Evolutionary conservation across 2,797 vertebrate genomes (phyloP).

Genomic region (Rhynchonycteris naso): DNA sequence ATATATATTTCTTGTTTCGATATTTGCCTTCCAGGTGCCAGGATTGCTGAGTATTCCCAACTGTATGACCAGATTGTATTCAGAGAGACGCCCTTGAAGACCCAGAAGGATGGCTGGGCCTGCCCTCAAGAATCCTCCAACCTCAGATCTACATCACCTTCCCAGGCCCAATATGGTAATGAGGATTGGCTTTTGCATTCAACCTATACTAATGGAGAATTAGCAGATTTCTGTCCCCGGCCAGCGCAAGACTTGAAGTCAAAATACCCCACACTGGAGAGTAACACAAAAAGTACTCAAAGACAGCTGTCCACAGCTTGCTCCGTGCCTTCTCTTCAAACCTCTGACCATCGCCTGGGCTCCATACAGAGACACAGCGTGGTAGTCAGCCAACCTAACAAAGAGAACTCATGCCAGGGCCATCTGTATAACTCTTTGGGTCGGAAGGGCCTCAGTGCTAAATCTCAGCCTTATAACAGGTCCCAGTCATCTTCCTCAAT

Average conservation of each 20-base stretch:
- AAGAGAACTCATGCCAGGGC: slow-evolving; percentile 87
- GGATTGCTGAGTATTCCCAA: slow-evolving; percentile 98
- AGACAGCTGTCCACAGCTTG: slow-evolving; percentile 87
- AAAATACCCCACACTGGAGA: slow-evolving; percentile 80
- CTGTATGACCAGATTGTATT: slow-evolving; percentile 97
- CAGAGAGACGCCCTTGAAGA: slow-evolving; percentile 87
- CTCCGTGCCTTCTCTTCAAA: slow-evolving; percentile 92
- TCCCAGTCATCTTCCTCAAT: slow-evolving; percentile 90
- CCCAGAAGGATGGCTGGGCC: slow-evolving; percentile 81
- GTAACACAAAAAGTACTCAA: slow-evolving; percentile 75
- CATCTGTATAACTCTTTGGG: slow-evolving; percentile 93
- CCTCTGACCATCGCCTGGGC: slow-evolving; percentile 82
- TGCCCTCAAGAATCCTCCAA: slow-evolving; percentile 76
- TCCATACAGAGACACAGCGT: slow-evolving; percentile 90
- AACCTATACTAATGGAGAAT: slow-evolving; percentile 94
- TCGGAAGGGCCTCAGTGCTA: slow-evolving; percentile 86
- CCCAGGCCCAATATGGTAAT: slow-evolving; percentile 69
- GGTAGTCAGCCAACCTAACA: slow-evolving; percentile 89
- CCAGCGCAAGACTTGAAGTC: slow-evolving; percentile 83
- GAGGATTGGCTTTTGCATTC: slow-evolving; percentile 94
- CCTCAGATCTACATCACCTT: slow-evolving; percentile 84
- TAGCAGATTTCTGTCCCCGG: slow-evolving; percentile 90
- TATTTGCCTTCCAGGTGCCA: slow-evolving; percentile 90
- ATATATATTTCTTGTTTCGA: slow-evolving; percentile 30
- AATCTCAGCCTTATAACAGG: slow-evolving; percentile 86